Percentiles rank a stretch among this genome's conserved stretches.
Evolutionary conservation across 2,113 vertebrate species (phyloP).

Genomic region (Gymnogyps californianus): DNA sequence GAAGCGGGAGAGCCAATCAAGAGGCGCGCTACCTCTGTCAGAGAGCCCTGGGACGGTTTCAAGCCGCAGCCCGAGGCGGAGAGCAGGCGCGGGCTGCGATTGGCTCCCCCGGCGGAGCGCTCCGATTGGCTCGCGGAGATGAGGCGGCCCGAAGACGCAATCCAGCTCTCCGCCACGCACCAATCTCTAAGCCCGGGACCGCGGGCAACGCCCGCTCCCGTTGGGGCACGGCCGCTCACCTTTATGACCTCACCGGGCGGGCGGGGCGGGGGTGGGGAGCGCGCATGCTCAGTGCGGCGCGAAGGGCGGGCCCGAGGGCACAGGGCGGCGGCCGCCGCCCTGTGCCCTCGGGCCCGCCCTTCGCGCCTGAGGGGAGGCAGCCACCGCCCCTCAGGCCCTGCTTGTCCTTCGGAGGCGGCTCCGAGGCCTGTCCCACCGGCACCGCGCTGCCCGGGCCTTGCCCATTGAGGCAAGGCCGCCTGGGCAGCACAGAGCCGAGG

Average conservation of each 20-base stretch:
- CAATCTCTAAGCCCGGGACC: not conserved
- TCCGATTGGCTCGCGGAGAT: not conserved
- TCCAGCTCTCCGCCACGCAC: not conserved
- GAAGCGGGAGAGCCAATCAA: not conserved
- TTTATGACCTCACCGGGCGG: not conserved
- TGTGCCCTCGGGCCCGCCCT: not conserved
- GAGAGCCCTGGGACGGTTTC: not conserved
- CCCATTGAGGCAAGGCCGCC: too few relatives aligned
- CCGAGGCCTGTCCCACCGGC: accelerated
- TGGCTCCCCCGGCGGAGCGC: not conserved
- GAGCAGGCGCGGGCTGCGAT: not conserved
- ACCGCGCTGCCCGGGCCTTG: too few relatives aligned
- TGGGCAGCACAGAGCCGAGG: not conserved
- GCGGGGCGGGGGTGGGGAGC: not conserved
- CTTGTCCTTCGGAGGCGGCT: accelerated
- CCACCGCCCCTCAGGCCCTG: not conserved
- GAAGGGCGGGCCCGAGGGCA: not conserved
- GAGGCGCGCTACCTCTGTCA: not conserved
- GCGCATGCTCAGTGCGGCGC: not conserved
- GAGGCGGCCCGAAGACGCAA: not conserved
- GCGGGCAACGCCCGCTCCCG: not conserved
- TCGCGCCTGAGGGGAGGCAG: not conserved
- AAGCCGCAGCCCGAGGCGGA: not conserved
- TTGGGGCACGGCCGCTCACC: not conserved
- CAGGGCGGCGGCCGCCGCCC: not conserved